Conservation (phyloP, 2,888 invertebrate genomes). For the Spisula solida region DNA sequence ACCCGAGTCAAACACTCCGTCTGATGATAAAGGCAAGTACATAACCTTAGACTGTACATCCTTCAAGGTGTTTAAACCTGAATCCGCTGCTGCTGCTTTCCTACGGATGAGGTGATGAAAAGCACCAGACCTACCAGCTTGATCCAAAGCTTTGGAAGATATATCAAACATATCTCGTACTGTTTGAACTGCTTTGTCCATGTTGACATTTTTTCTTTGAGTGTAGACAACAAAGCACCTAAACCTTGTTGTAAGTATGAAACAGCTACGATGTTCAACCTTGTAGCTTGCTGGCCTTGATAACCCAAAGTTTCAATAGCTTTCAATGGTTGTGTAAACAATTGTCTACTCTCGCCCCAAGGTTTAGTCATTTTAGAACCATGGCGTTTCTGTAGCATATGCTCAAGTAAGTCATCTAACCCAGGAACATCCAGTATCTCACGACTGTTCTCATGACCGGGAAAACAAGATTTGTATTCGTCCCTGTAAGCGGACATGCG, state of each 20-base stretch:
- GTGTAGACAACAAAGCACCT: constrained; percentile 42
- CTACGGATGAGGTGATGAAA: constrained; percentile 60
- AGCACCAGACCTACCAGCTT: constrained; percentile 58
- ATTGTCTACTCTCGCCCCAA: constrained; percentile 34
- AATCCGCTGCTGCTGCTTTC: constrained; percentile 53
- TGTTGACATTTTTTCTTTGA: constrained; percentile 46
- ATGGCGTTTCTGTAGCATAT: constrained; percentile 39
- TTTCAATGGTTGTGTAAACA: constrained; percentile 37
- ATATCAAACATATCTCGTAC: constrained; percentile 62
- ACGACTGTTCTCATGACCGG: constrained; percentile 36
- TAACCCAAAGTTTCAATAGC: constrained; percentile 31
- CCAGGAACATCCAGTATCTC: constrained; percentile 38
- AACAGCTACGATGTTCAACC: constrained; percentile 31
- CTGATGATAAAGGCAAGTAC: constrained; percentile 46
- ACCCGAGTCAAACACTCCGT: constrained; percentile 54
- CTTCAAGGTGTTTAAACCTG: constrained; percentile 48
- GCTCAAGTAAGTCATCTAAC: constrained; percentile 47
- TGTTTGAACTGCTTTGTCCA: constrained; percentile 43
- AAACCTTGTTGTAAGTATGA: constrained; percentile 58
- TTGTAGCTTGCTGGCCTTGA: constrained; percentile 46
- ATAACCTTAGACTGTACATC: constrained; percentile 52
- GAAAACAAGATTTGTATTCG: constrained; percentile 41
- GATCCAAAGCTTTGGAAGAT: constrained; percentile 59
- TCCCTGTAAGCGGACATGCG: constrained; percentile 50
- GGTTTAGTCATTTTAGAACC: constrained; percentile 9